Evolutionary conservation across 2,888 invertebrate genomes (phyloP).

Genomic region (Carabus problematicus): DNA sequence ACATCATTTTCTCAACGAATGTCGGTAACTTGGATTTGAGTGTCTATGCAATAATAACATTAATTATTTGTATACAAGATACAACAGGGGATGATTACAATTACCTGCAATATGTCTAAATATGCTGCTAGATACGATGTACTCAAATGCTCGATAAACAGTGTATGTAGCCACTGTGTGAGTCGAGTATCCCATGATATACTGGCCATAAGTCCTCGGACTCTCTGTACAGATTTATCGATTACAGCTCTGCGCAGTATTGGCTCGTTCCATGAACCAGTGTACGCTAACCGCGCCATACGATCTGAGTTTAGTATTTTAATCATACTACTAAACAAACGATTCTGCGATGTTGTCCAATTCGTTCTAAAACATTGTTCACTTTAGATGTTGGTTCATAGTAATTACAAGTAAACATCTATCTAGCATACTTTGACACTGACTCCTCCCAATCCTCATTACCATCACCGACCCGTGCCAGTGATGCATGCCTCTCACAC

Average conservation of each 20-base stretch:
- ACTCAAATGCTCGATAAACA: constrained; percentile 73
- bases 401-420: not conserved
- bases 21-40: constrained; percentile 73
- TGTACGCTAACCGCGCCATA: constrained; percentile 68
- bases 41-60: constrained; percentile 56
- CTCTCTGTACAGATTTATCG: constrained; percentile 72
- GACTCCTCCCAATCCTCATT: constrained; percentile 74
- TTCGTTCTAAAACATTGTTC: constrained; percentile 58
- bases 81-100: constrained; percentile 12
- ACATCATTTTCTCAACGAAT: constrained; percentile 76
- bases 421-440: constrained; percentile 62
- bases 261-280: constrained; percentile 69
- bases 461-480: constrained; percentile 65
- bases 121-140: constrained; percentile 74
- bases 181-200: constrained; percentile 77
- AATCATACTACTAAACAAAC: constrained; percentile 71
- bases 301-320: constrained; percentile 72
- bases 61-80: constrained; percentile 20
- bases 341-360: constrained; percentile 71
- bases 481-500: constrained; percentile 70
- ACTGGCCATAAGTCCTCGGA: constrained; percentile 72
- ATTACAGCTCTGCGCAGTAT: constrained; percentile 72
- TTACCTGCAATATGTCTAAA: constrained; percentile 77
- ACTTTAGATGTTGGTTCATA: not conserved
- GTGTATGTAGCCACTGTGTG: constrained; percentile 78